phyloP scores from a whole-genome alignment of 2,888 invertebrate genomes.

The Congeria kusceri region DNA sequence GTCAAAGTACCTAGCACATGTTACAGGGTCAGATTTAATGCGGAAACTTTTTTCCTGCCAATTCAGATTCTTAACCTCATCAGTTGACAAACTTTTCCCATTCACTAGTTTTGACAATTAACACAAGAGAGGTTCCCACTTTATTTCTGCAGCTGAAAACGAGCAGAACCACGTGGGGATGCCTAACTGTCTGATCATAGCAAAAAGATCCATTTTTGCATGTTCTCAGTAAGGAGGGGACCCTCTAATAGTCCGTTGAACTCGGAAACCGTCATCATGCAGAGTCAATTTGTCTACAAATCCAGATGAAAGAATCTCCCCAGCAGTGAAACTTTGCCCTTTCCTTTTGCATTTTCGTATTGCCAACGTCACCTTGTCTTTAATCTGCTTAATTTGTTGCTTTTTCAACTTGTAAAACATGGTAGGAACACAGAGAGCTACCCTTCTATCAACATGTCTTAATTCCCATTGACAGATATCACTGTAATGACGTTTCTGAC shows the following conservation, averaged over 20 bases:
- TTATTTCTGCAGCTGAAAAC: conserved; percentile 38
- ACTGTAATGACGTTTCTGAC: conserved; percentile 23
- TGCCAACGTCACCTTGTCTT: conserved; percentile 38
- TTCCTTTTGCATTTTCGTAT: conserved; percentile 42
- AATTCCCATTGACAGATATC: conserved; percentile 38
- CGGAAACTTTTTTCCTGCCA: conserved; percentile 29
- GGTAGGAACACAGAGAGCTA: conserved; percentile 21
- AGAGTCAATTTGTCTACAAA: conserved; percentile 47
- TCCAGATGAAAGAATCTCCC: conserved; percentile 26
- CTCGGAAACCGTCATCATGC: conserved; percentile 54
- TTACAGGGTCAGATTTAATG: conserved; percentile 68
- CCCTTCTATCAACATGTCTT: conserved; percentile 12
- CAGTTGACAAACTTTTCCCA: conserved; percentile 14
- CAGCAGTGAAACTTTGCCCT: conserved; percentile 34
- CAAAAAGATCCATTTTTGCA: conserved; percentile 52
- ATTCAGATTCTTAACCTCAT: conserved; percentile 27
- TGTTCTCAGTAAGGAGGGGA: conserved; percentile 24
- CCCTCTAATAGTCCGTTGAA: conserved; percentile 37
- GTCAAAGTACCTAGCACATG: conserved; percentile 68
- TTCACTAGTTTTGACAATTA: conserved; percentile 27
- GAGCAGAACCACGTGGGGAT: conserved; percentile 38
- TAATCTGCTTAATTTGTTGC: conserved; percentile 41
- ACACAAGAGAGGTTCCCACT: conserved; percentile 21
- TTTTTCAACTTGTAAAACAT: conserved; percentile 37
- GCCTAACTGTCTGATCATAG: conserved; percentile 53